Conservation (phyloP, 2,888 invertebrate genomes). For the Agrotis puta region DNA sequence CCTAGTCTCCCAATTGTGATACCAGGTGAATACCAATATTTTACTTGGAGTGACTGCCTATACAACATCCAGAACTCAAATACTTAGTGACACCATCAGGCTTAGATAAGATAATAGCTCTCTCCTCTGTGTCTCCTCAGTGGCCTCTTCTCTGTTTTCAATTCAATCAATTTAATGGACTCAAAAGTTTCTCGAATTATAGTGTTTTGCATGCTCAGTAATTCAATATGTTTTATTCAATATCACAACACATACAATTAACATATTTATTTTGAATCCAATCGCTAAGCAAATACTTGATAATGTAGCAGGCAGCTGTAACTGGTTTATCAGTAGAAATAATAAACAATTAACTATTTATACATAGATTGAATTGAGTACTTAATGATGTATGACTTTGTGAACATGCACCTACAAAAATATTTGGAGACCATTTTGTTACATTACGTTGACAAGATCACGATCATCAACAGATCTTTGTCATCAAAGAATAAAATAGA, state of each 20-base stretch:
- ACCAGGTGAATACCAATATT: no score
- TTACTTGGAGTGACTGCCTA: no score
- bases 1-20: no score
- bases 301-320: constrained; percentile 2
- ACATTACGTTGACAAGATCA: neutral
- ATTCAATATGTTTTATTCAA: constrained; percentile 13
- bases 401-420: neutral
- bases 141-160: no score
- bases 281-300: constrained; percentile 19
- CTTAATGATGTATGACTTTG: neutral
- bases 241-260: constrained; percentile 18
- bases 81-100: no score
- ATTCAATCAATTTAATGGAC: neutral
- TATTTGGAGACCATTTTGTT: constrained; percentile 1
- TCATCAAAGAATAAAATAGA: no score
- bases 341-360: constrained; percentile 12
- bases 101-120: no score
- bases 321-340: constrained; percentile 17
- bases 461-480: neutral
- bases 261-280: neutral
- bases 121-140: no score
- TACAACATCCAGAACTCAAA: no score
- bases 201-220: neutral
- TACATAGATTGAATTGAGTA: neutral
- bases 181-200: neutral